Evolutionary conservation across 2,797 vertebrate genomes (phyloP), one percentile per base, ranked within the genome.

Genomic region (Triplophysa bombifrons): DNA sequence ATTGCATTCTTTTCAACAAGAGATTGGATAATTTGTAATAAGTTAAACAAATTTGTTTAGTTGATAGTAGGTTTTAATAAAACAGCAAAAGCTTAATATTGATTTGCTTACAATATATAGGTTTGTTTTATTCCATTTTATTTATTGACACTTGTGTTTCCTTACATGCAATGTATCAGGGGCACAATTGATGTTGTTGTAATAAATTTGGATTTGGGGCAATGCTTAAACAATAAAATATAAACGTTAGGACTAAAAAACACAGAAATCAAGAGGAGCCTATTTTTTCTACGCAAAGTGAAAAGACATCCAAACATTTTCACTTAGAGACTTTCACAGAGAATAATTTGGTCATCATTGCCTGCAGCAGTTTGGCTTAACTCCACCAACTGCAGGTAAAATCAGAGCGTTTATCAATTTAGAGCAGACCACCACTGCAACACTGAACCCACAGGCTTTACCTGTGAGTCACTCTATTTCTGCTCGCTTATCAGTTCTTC

Each of bases 361-460:
- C 53, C 63, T 50, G 61, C 34, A 78, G 46, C 11, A n/a, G 27
- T 25, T n/a, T 70, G 44, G 66, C 56, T 14, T 16, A 55, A 14
- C 74, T 66, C 34, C 61, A 38, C 53, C n/a, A 22, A 58, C 64
- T 69, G 71, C 70, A 68, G 56, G 60, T 56, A 46, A 14, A 65
- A 74, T 63, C 22, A 41, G 25, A 30, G 51, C 17, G 9, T 82
- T 82, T 77, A 82, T 77, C 74, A 82, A 72, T 38, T 51, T 8
- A 17, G 38, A 65, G 22, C 74, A 74, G 76, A 71, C 76, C 67
- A 53, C 58, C 68, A 19, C 12, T 46, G 44, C 64, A 55, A 20
- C 46, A 72, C 19, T 44, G 55, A 74, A 78, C 60, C 71, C 20
- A 53, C 22, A 74, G 58, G 60, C 56, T 56, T 73, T 61, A 19